Base-by-base conservation (phyloP, 2,888 invertebrate genomes). In the Synergus umbraculus region DNA sequence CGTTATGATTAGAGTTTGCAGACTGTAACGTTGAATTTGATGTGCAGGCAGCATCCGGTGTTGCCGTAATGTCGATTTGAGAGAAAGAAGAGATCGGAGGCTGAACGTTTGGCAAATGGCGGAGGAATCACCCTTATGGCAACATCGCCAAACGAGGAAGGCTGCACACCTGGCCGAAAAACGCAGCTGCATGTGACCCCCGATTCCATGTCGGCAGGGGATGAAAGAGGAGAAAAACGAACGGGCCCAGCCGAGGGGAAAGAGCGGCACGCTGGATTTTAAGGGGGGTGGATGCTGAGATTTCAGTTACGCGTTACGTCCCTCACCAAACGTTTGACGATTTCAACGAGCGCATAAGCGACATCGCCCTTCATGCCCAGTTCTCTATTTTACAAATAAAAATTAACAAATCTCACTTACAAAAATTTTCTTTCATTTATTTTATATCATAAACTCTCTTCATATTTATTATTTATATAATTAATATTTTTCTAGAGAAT, bases 91-190 rank as follows among this genome's bases (percentile, higher is more conserved):
- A 76, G 60, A 77, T 63, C 65, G 83, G 84, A 82, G 81, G 82
- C 85, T 83, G 83, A 78, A 29, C 77, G 65, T 83, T 77, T 80
- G 76, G 69, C 79, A 78, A 73, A 66, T 64, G 77, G 77, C 81
- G 77, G 79, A 83, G 84, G 83, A 83, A 84, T 83, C 85, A 88
- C 89, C 88, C 87, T 86, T 86, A 85, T 87, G 88, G 89, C 85
- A 88, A 87, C 87, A 87, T 88, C 86, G 89, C 89, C 85, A 82
- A 81, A 83, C 82, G 69, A 78, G 67, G 81, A 81, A 86, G 87
- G 89, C 86, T 87, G 87, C 90, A 89, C 91, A 91, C 91, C 91
- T 91, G 91, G 91, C 86, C 88, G 86, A 84, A 86, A 86, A 86
- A 83, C 87, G 90, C 91, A 91, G 91, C 91, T 91, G 91, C 91